These are phyloP conservation scores for Simalia tracyae DNA, from an alignment of 2,797 vertebrate genomes.

Conservation along the genomic window DNA sequence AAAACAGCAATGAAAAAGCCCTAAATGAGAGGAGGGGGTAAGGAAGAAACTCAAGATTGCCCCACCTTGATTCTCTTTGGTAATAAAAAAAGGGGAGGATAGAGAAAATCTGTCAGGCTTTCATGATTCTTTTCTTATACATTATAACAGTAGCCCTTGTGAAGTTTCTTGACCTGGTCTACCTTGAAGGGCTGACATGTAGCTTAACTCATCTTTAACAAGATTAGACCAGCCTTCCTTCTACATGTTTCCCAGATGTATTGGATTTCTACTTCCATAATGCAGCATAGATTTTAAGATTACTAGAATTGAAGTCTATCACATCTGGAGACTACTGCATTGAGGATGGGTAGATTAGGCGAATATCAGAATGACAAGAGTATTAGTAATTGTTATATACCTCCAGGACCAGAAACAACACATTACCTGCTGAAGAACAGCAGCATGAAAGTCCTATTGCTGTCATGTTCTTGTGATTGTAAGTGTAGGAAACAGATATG, in stretches of 20 bases:
- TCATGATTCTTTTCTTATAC: neutral
- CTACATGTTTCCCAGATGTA: neutral
- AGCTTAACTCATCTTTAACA: neutral
- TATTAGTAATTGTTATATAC: neutral
- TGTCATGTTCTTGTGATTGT: neutral
- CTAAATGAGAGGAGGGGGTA: neutral
- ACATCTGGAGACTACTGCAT: neutral
- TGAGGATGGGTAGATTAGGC: neutral
- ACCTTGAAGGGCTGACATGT: neutral
- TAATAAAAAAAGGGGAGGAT: neutral
- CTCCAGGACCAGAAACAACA: neutral
- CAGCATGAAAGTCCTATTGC: neutral
- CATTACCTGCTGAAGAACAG: neutral
- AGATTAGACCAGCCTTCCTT: neutral
- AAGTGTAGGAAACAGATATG: neutral
- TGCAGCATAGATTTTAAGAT: neutral
- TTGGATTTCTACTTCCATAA: neutral
- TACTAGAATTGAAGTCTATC: neutral
- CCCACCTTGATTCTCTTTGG: neutral
- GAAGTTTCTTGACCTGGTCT: neutral
- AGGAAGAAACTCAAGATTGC: neutral
- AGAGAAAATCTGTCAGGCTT: neutral
- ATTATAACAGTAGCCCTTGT: neutral
- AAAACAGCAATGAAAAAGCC: neutral
- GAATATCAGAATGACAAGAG: neutral